Evolutionary conservation across 2,113 vertebrate genomes (phyloP), one percentile per base, ranked within the genome.

Genomic region (Thryonomys swinderianus): DNA sequence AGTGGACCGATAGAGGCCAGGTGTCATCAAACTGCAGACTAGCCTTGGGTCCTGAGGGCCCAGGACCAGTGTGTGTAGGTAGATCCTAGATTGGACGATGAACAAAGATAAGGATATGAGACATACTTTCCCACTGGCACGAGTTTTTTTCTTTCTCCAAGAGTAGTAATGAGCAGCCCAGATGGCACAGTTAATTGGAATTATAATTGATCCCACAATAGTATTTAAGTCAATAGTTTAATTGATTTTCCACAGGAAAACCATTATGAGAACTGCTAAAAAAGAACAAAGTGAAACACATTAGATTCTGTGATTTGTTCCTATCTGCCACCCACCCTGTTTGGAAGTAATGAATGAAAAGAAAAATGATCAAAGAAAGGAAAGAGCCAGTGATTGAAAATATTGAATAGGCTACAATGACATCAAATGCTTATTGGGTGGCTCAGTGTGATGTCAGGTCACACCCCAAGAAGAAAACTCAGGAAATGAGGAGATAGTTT

Each of bases 201-300:
- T 94, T 81, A 90, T 91, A 94, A 89, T 90, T 94, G 87, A 96
- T 94, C 42, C 25, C 40, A 34, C 61, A 93, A 71, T 91, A 90
- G 69, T 91, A n/a, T 96, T 80, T 87, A 93, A 95, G 51, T 89
- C 67, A 93, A 94, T 74, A 62, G 86, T 90, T 96, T 74, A 90
- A 85, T 88, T 95, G 92, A 93, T 86, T 97, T 94, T 91, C 40
- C 90, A 93, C 27, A n/a, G 76, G 69, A 87, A 84, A 96, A 95
- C 48, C 30, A 69, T 94, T 85, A 45, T 86, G 57, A 85, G 66
- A 94, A 62, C 2, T 42, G 90, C 79, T 94, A 59, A 66, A 84
- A 59, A 7, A 59, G 82, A 87, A 57, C 30, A 37, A 76, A 90
- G 14, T 84, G 20, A 89, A 91, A 91, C 71, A 1, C n/a, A 84